Evolutionary conservation across 2,113 vertebrate genomes (phyloP).

Genomic region (Setophaga petechia): DNA sequence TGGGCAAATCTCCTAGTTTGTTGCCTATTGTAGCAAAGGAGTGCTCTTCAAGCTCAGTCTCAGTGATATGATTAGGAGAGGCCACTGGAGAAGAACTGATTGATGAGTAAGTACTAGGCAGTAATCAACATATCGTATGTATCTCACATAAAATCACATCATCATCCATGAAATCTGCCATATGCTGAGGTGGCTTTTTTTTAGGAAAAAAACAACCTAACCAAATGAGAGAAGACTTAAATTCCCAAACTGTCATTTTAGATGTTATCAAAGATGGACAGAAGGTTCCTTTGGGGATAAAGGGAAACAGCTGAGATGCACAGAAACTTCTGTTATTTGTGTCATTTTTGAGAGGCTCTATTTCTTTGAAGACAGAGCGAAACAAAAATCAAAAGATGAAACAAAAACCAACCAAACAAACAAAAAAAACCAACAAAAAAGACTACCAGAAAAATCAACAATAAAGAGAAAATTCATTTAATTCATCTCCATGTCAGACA

Average conservation of each 20-base stretch:
- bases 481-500: fast-evolving
- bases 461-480: neutral
- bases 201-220: neutral
- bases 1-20: neutral
- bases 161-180: neutral
- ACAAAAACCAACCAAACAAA: neutral
- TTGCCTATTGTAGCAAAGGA: neutral
- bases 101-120: neutral
- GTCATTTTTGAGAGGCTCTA: neutral
- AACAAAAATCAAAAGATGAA: neutral
- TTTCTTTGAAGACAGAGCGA: neutral
- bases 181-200: neutral
- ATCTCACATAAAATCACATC: neutral
- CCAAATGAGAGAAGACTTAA: neutral
- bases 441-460: neutral
- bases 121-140: neutral
- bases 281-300: neutral
- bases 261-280: neutral
- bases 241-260: neutral
- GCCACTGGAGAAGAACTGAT: neutral
- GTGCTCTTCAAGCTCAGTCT: neutral
- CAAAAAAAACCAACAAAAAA: neutral
- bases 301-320: neutral
- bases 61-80: neutral
- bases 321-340: neutral